Evolutionary conservation across 2,113 vertebrate species (phyloP).

Genomic region (Mellivora capensis): DNA sequence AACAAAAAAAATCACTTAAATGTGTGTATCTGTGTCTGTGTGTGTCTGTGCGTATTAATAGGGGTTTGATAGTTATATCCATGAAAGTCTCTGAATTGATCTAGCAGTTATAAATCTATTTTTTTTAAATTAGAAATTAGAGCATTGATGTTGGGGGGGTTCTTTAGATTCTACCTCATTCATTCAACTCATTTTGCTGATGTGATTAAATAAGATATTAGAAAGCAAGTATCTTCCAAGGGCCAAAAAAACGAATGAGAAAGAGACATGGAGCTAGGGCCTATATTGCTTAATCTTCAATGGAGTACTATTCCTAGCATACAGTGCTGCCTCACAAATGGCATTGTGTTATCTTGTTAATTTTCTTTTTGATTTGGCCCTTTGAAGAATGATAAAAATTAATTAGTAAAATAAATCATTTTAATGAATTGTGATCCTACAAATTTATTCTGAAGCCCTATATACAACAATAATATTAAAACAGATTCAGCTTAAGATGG

Average conservation of each 20-base stretch:
- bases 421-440: neutral
- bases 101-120: neutral
- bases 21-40: neutral
- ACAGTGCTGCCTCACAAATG: neutral
- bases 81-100: neutral
- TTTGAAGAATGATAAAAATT: neutral
- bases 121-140: neutral
- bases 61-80: neutral
- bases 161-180: neutral
- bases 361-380: neutral
- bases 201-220: neutral
- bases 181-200: neutral
- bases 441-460: neutral
- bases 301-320: neutral
- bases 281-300: neutral
- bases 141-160: neutral
- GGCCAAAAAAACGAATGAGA: neutral
- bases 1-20: neutral
- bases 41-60: neutral
- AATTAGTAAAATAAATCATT: neutral
- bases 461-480: neutral
- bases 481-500: neutral
- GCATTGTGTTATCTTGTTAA: neutral
- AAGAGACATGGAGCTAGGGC: neutral
- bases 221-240: neutral